Evolutionary conservation across 2,797 vertebrate genomes (phyloP).

Genomic region (Anableps anableps): DNA sequence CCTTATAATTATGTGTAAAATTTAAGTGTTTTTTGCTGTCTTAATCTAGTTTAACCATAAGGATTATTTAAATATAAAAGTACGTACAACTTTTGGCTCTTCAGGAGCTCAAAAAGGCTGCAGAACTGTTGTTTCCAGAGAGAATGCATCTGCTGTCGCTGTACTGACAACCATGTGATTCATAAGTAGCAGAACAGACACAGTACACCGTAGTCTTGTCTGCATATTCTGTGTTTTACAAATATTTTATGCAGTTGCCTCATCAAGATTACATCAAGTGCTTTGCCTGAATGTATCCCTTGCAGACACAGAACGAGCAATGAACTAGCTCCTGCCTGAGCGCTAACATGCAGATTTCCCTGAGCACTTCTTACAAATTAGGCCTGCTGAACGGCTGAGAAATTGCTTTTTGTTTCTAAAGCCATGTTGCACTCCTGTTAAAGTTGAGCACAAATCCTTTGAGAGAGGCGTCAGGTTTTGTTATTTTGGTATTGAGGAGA

Average conservation of each 20-base stretch:
- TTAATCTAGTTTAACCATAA: not conserved
- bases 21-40: not conserved
- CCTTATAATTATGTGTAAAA: not conserved
- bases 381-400: not conserved
- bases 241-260: conserved; percentile 8
- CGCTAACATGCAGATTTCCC: conserved; percentile 2
- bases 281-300: conserved; percentile 10
- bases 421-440: not conserved
- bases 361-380: conserved; percentile 1
- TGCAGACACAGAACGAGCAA: conserved; percentile 12
- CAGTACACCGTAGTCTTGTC: not conserved
- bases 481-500: not conserved
- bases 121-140: not conserved
- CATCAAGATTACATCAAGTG: conserved; percentile 5
- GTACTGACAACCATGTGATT: not conserved
- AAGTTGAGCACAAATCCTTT: not conserved
- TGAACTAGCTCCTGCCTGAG: not conserved
- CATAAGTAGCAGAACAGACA: not conserved
- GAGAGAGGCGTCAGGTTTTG: not conserved
- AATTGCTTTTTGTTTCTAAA: conserved; percentile 2
- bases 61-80: not conserved
- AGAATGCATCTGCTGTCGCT: not conserved
- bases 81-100: not conserved
- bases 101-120: not conserved
- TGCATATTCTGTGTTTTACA: not conserved